Conservation (phyloP, 2,888 invertebrate genomes). For the Heliothis peltigera region DNA sequence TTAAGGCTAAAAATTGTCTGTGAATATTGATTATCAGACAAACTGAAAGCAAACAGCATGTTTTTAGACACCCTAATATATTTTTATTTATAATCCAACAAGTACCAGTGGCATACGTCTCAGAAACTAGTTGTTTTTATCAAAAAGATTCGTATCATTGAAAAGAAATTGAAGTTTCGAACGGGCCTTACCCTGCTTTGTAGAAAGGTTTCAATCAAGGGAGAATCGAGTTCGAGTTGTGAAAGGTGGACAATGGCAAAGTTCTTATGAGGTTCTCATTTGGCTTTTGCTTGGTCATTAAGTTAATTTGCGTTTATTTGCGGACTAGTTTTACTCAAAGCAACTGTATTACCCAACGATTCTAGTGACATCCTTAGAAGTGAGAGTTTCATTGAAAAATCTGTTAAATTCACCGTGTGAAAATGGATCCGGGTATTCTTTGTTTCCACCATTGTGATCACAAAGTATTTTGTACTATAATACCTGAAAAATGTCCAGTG, state of each 20-base stretch:
- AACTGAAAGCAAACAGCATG: background rate
- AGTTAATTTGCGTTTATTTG: conserved; percentile 64
- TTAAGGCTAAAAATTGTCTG: background rate
- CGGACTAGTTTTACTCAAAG: conserved; percentile 64
- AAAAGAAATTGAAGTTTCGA: conserved; percentile 12
- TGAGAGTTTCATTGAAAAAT: conserved; percentile 74
- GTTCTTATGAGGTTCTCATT: conserved; percentile 68
- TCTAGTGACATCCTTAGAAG: conserved; percentile 50
- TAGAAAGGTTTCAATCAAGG: conserved; percentile 37
- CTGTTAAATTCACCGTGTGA: conserved; percentile 64
- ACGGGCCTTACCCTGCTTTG: conserved; percentile 35
- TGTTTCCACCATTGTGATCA: conserved; percentile 97
- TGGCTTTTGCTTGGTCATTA: conserved; percentile 75
- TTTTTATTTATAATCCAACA: background rate
- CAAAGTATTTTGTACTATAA: conserved; percentile 94
- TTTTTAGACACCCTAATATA: background rate
- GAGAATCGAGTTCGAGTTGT: conserved; percentile 58
- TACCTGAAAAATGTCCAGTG: conserved; percentile 94
- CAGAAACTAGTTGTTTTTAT: background rate
- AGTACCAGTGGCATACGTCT: background rate
- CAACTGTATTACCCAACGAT: conserved; percentile 55
- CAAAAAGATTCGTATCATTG: background rate
- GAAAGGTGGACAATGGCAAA: conserved; percentile 74
- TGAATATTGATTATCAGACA: background rate
- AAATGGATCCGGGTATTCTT: conserved; percentile 94